Base-by-base conservation (phyloP, 2,888 invertebrate genomes). In the Coremacera marginata region DNA sequence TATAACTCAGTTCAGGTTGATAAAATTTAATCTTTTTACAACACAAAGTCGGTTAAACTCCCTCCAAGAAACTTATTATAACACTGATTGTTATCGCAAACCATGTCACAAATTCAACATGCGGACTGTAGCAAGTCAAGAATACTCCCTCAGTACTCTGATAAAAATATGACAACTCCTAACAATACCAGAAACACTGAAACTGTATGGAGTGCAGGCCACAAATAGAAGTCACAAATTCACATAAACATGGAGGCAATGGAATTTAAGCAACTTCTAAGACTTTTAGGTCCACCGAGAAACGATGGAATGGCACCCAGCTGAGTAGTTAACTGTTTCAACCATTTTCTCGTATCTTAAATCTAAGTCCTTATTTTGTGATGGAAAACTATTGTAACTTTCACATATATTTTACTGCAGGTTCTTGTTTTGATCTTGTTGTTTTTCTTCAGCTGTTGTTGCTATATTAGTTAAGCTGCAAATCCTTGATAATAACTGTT, bases 311-410 rank as follows among this genome's bases (percentile, higher is more conserved):
- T 67, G 22, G 55, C 76, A 67, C 67, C 71, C 76, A 77, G 57
- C 65, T 57, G 76, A 76, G 55, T 65, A 55, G 70, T 76, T 76
- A 55, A 67, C 25, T 57, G 44, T 67, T 67, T 67, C 55, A n/a
- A 3, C 71, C 70, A 70, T 14, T 9, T 25, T 19, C 25, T 51
- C 25, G 67, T 9, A 19, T 37, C 70, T 14, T 19, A 25, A 68
- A 19, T 22, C 68, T 31, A 44, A 11, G 16, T 44, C 5, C 25
- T 37, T n/a, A 44, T 57, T 52, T 37, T 31, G 34, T 49, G 75
- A 57, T 60, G 75, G n/a, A 60, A 55, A 34, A 49, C 75, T 55
- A 70, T 49, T 75, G 60, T 44, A 44, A 70, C 60, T 34, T 57
- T 22, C 51, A 37, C 71, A 44, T 57, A 16, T 37, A 27, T 60